Evolutionary conservation across 2,888 invertebrate species (phyloP), one percentile per base, ranked within the genome.

Genomic region (Hydrotaea diabolus): DNA sequence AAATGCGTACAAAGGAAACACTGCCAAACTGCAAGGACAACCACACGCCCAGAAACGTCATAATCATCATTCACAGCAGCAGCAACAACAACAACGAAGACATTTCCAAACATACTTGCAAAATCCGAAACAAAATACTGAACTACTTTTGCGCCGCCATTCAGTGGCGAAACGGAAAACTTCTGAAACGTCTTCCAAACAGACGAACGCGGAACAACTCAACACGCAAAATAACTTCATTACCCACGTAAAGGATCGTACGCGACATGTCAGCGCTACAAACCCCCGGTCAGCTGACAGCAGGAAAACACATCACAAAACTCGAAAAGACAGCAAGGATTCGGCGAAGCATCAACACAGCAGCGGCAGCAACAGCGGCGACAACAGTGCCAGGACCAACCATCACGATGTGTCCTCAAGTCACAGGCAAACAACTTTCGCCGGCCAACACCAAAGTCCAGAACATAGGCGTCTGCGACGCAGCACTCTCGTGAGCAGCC

Each of bases 401-500:
- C 72, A 69, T 2, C 23, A 43, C 7, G 31, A 31, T 39, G 13
- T 39, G 39, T 39, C 23, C 19, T 55, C 53, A 21, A 2, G 9
- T 66, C 69, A 62, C 9, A 55, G 80, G 69, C 79, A 59, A 76
- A 81, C 75, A 74, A 76, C n/a, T n/a, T n/a, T n/a, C n/a, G n/a
- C n/a, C n/a, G n/a, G n/a, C 71, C 13, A 55, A 31, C 31, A 7
- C 7, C 31, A 31, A 31, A 19, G 39, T 11, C 79, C 19, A 11
- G n/a, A 57, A 9, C 46, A 7, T 4, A 31, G 36, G 11, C 86
- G 87, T 15, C 64, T 72, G 57, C 85, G 85, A 1, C 87, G 87
- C 39, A 86, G 82, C 69, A 85, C 80, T 13, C 78, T 82, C n/a
- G 57, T 86, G 83, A 55, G 17, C 82, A 85, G 49, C 83, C 0